phyloP scores from a whole-genome alignment of 2,888 invertebrate species.

The Noctua janthina region DNA sequence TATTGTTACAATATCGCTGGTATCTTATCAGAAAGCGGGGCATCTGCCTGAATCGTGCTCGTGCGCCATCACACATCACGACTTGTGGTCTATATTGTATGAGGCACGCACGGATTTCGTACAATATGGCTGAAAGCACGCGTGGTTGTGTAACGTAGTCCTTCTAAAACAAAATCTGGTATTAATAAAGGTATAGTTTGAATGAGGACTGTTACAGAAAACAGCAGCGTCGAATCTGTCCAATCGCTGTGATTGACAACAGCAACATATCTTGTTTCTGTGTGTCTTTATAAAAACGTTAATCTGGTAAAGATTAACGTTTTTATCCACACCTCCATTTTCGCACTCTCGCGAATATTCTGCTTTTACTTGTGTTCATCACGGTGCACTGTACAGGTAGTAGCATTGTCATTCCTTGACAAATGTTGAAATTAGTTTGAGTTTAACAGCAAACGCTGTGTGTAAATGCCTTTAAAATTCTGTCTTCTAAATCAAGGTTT shows the following conservation, averaged over 20 bases:
- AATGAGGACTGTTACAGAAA: neutral
- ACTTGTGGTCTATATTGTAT: constrained; percentile 39
- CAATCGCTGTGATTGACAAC: neutral
- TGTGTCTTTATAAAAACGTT: too few relatives aligned
- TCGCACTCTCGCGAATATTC: neutral
- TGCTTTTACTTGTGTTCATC: neutral
- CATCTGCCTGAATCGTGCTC: constrained; percentile 62
- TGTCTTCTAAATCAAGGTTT: neutral
- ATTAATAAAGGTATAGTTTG: neutral
- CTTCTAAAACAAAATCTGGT: neutral
- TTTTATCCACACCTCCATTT: neutral
- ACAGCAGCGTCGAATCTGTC: neutral
- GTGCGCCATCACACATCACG: constrained; percentile 53
- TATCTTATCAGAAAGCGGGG: constrained; percentile 63
- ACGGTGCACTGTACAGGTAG: neutral
- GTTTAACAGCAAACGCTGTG: neutral
- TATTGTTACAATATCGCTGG: constrained; percentile 53
- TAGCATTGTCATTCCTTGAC: neutral
- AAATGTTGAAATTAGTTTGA: neutral
- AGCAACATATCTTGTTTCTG: neutral
- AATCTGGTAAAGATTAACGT: too few relatives aligned
- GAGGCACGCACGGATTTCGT: constrained; percentile 47
- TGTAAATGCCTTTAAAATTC: neutral
- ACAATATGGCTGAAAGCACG: constrained; percentile 28
- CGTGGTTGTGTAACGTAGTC: constrained; percentile 22